Conservation (phyloP, 2,113 vertebrate species). For the Engystomops pustulosus region DNA sequence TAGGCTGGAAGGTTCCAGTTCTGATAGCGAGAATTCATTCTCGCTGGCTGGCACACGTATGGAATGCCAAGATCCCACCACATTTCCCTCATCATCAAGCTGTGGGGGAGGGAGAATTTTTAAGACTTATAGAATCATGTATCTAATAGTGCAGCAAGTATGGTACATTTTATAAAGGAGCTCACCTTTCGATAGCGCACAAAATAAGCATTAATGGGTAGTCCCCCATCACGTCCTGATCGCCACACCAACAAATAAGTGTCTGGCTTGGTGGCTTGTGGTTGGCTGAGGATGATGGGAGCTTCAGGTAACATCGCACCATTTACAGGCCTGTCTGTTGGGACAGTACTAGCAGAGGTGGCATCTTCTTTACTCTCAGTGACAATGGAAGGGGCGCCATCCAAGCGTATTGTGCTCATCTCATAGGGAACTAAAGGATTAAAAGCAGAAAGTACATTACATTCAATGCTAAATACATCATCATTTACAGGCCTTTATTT, state of each 20-base stretch:
- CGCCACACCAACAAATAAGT: slow-evolving; percentile 88
- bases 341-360: not conserved
- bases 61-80: slow-evolving; percentile 85
- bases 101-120: slow-evolving; percentile 61
- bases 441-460: not conserved
- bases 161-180: too few species aligned
- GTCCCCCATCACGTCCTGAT: slow-evolving; percentile 84
- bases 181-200: slow-evolving; percentile 96
- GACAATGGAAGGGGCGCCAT: slow-evolving; percentile 40
- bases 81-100: slow-evolving; percentile 81
- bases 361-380: slow-evolving; percentile 75
- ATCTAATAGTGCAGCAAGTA: too few species aligned
- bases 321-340: slow-evolving; percentile 58
- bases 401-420: slow-evolving; percentile 56
- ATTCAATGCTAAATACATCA: not conserved
- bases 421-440: slow-evolving; percentile 70
- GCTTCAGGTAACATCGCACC: slow-evolving; percentile 81
- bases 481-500: too few species aligned
- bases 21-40: slow-evolving; percentile 85
- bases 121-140: not conserved
- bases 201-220: slow-evolving; percentile 90
- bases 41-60: slow-evolving; percentile 94
- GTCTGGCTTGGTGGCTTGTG: slow-evolving; percentile 87
- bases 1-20: slow-evolving; percentile 91
- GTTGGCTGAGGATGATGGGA: slow-evolving; percentile 94